Conservation (phyloP, 2,113 vertebrate species). For the Aegithalos caudatus region DNA sequence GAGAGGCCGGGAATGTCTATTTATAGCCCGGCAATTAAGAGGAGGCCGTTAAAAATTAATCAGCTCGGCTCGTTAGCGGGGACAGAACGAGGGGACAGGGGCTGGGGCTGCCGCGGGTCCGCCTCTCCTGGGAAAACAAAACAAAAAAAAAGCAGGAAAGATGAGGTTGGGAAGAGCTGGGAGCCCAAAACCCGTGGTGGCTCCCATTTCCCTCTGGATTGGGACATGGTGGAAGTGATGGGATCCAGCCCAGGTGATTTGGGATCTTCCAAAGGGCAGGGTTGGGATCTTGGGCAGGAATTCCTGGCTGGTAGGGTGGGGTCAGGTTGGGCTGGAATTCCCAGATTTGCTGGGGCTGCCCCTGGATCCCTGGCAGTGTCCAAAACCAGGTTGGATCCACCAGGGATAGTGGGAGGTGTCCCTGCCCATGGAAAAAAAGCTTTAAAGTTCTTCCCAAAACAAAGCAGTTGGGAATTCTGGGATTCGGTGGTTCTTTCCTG, state of each 20-base stretch:
- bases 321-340: background rate
- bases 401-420: accelerated
- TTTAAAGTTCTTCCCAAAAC: background rate
- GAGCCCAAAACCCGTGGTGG: accelerated
- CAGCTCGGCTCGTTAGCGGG: background rate
- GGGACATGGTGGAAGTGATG: accelerated
- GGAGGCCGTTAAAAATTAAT: conserved; percentile 22
- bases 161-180: background rate
- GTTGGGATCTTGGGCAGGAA: background rate
- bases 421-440: background rate
- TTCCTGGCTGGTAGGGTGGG: background rate
- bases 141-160: accelerated
- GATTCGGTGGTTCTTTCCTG: background rate
- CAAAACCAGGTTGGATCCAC: accelerated
- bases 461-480: background rate
- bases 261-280: background rate
- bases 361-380: background rate
- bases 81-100: accelerated
- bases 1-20: background rate
- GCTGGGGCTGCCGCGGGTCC: background rate
- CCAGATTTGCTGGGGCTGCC: accelerated
- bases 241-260: background rate
- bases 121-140: background rate
- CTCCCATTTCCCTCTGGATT: background rate
- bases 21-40: conserved; percentile 19